These are phyloP conservation scores for Aplidium turbinatum DNA, from an alignment of 23 tunicate genomes.

Conservation along the genomic window DNA sequence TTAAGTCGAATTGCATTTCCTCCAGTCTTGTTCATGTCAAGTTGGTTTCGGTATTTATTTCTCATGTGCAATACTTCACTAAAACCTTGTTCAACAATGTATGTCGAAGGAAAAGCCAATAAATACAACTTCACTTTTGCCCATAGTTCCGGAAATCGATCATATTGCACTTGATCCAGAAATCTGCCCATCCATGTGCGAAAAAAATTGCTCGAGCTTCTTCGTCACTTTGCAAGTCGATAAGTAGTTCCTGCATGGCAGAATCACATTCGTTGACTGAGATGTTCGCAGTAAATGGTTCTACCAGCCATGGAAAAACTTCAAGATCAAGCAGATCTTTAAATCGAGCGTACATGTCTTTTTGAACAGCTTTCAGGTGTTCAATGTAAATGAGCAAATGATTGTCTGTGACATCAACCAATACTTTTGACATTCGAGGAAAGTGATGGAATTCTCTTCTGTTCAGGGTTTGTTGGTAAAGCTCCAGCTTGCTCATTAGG, in stretches of 20 bases:
- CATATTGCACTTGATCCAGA: constrained; percentile 34
- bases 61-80: too few relatives aligned
- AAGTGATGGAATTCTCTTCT: constrained; percentile 19
- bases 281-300: constrained; percentile 30
- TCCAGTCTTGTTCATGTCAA: too few relatives aligned
- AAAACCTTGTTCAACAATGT: constrained; percentile 31
- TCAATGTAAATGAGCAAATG: constrained; percentile 35
- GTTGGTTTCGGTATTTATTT: too few relatives aligned
- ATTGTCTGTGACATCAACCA: constrained; percentile 20
- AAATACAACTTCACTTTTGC: constrained; percentile 22
- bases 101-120: constrained; percentile 31
- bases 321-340: constrained; percentile 39
- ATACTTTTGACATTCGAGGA: constrained; percentile 26
- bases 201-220: constrained; percentile 35
- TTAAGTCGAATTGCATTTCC: too few relatives aligned
- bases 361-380: constrained; percentile 34
- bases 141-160: constrained; percentile 29
- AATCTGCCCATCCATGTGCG: constrained; percentile 34
- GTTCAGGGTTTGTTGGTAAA: constrained; percentile 22
- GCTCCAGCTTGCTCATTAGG: constrained; percentile 31
- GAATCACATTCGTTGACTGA: constrained; percentile 30
- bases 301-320: constrained; percentile 22
- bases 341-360: constrained; percentile 30
- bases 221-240: constrained; percentile 33
- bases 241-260: constrained; percentile 28